A percentile compares a stretch with the other conserved stretches of the same genome.
These are phyloP conservation scores for Leucophenga maculata DNA, from an alignment of 2,888 invertebrate species.

Conservation along the genomic window DNA sequence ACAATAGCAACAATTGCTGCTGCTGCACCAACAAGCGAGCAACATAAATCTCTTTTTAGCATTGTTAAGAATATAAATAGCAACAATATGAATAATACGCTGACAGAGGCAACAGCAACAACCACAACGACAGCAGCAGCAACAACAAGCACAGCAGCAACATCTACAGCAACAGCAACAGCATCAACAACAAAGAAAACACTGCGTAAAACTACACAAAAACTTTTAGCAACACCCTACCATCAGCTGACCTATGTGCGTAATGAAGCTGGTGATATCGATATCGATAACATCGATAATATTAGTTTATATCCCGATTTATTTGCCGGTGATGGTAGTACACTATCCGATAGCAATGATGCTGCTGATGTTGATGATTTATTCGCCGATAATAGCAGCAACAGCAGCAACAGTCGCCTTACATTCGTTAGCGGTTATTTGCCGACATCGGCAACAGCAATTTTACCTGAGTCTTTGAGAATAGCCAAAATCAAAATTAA, in stretches of 20 bases:
- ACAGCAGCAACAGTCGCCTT: slow-evolving; percentile 51
- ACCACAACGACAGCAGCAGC: slow-evolving; percentile 28
- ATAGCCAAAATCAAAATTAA: slow-evolving; percentile 68
- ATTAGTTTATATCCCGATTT: slow-evolving; percentile 66
- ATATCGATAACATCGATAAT: slow-evolving; percentile 67
- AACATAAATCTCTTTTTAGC: slow-evolving; percentile 41
- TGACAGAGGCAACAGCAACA: slow-evolving; percentile 42
- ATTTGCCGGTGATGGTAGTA: slow-evolving; percentile 51
- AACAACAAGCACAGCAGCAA: slow-evolving; percentile 31
- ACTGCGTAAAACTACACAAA: slow-evolving; percentile 61
- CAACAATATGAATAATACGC: slow-evolving; percentile 52
- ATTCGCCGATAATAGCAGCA: slow-evolving; percentile 30
- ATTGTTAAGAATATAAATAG: slow-evolving; percentile 52
- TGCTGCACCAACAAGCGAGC: too few species aligned
- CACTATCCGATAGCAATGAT: slow-evolving; percentile 29
- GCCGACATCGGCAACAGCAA: slow-evolving; percentile 64
- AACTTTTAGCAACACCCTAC: slow-evolving; percentile 62
- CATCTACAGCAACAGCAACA: slow-evolving; percentile 40
- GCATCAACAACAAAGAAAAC: slow-evolving; percentile 53
- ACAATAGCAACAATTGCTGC: slow-evolving; percentile 8
- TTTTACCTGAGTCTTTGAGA: slow-evolving; percentile 66
- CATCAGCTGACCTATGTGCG: slow-evolving; percentile 65
- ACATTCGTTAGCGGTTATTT: slow-evolving; percentile 65
- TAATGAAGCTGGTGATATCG: slow-evolving; percentile 65
- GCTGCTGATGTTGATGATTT: slow-evolving; percentile 3